These are phyloP conservation scores for Euphonia xanthogaster DNA, from an alignment of 2,797 vertebrate species.

Conservation along the genomic window DNA sequence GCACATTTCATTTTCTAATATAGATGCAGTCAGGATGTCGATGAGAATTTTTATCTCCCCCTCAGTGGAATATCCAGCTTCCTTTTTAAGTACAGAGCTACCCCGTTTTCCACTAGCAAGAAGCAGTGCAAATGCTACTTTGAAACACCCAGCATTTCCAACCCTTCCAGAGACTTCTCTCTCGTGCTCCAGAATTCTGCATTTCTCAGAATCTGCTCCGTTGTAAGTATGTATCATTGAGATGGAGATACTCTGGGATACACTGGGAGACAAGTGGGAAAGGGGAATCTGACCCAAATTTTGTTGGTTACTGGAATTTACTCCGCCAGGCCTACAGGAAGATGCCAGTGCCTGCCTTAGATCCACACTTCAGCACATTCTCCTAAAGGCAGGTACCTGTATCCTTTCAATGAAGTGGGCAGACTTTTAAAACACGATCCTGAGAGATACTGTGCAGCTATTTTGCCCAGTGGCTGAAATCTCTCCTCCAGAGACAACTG, in stretches of 20 bases:
- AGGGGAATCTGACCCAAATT: background rate
- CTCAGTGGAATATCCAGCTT: constrained; percentile 14
- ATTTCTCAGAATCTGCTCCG: background rate
- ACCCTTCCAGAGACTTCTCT: background rate
- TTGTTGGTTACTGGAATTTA: background rate
- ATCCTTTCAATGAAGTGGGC: background rate
- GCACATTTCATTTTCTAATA: constrained; percentile 13
- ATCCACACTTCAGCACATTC: background rate
- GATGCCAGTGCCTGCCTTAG: background rate
- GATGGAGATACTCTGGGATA: background rate
- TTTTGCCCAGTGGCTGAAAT: background rate
- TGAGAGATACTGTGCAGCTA: background rate
- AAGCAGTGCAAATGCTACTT: background rate
- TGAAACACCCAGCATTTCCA: background rate
- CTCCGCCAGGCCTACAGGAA: background rate
- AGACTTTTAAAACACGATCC: background rate
- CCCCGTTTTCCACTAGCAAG: background rate
- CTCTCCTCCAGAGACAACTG: background rate
- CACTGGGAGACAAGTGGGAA: background rate
- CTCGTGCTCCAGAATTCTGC: background rate
- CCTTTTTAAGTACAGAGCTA: constrained; percentile 29
- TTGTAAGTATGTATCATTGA: background rate
- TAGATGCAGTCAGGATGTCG: constrained; percentile 23
- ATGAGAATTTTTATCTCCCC: background rate
- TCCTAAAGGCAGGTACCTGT: background rate